A percentile compares a stretch with the other conserved stretches of the same genome.
phyloP scores from a whole-genome alignment of 2,113 vertebrate genomes.

The Lota lota region DNA sequence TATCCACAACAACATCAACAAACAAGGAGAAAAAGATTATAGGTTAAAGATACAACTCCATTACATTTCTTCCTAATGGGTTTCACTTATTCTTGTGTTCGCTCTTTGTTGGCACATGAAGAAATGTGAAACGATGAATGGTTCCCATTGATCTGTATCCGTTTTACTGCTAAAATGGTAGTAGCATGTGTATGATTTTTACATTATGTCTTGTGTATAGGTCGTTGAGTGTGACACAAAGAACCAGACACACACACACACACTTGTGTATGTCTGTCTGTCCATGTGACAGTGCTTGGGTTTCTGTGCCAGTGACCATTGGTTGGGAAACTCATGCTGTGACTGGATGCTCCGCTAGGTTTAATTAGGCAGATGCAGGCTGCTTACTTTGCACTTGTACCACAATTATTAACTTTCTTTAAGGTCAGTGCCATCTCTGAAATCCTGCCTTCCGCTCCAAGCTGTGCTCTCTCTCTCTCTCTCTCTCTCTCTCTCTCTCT shows the following conservation, averaged over 20 bases:
- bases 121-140: no score
- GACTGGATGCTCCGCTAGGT: constrained; percentile 28
- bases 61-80: no score
- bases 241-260: neutral
- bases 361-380: constrained; percentile 22
- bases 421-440: constrained; percentile 16
- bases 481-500: neutral
- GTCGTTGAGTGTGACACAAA: no score
- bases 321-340: constrained; percentile 8
- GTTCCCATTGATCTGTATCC: no score
- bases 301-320: constrained; percentile 6
- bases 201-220: no score
- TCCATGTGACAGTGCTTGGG: constrained; percentile 28
- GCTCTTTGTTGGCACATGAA: no score
- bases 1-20: no score
- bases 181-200: no score
- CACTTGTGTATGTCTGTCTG: constrained; percentile 6
- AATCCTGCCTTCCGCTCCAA: constrained; percentile 10
- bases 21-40: no score
- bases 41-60: no score
- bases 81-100: no score
- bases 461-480: neutral
- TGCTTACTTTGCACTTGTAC: constrained; percentile 23
- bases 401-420: constrained; percentile 22
- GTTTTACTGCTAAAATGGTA: no score